phyloP scores from a whole-genome alignment of 2,797 vertebrate genomes.

The Myotis planiceps region DNA sequence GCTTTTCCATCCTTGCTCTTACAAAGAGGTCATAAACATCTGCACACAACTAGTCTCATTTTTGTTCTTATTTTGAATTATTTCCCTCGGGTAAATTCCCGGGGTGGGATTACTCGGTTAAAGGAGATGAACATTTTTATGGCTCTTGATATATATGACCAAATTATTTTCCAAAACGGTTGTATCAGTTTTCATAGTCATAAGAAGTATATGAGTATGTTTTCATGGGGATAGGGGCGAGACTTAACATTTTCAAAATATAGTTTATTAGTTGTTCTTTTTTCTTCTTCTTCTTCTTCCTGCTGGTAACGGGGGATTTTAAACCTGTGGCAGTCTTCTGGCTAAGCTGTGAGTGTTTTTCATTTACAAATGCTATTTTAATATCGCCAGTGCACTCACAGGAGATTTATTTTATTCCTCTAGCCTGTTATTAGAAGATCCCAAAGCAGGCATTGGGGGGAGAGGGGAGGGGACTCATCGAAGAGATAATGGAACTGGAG shows the following conservation, averaged over 20 bases:
- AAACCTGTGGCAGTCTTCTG: not conserved
- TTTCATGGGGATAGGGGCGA: not conserved
- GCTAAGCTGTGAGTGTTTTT: not conserved
- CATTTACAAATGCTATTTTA: not conserved
- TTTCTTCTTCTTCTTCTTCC: not conserved
- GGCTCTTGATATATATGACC: conserved; percentile 37
- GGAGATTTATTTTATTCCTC: not conserved
- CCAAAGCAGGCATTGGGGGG: not conserved
- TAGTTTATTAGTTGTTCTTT: not conserved
- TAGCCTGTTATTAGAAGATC: not conserved
- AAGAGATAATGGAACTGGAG: not conserved
- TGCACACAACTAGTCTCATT: not conserved
- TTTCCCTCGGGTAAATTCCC: conserved; percentile 45
- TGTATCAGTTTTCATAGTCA: conserved; percentile 34
- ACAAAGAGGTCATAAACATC: conserved; percentile 25
- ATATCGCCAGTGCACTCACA: not conserved
- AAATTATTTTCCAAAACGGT: conserved; percentile 56
- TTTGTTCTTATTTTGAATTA: conserved; percentile 44
- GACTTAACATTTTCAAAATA: conserved; percentile 14
- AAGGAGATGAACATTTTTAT: conserved; percentile 59
- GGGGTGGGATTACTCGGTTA: not conserved
- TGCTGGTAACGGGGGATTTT: not conserved
- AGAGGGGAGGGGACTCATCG: not conserved
- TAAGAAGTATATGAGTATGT: not conserved
- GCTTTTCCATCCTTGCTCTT: conserved; percentile 27